Evolutionary conservation across 2,113 vertebrate genomes (phyloP), one percentile per base, ranked within the genome.

Genomic region (Poecile atricapillus): DNA sequence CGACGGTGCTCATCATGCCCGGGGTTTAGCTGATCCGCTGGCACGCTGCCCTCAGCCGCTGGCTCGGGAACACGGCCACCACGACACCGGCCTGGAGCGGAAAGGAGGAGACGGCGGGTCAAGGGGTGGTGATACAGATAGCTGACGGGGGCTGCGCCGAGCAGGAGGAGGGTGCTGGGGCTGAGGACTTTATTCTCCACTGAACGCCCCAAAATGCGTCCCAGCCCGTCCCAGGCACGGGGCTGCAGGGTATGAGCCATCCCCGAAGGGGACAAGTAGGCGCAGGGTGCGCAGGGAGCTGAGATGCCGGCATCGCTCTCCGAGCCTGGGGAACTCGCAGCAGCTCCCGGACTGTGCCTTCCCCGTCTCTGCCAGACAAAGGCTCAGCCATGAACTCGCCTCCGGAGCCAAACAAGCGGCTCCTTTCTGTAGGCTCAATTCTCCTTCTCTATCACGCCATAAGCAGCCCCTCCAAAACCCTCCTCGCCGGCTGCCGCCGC

Each of bases 81-180:
- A 62, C 16, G 25, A 44, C 52, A 37, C 31, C 18, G 11, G 91
- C 96, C 96, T 98, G 82, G 71, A 95, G 93, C 10, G 20, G 50
- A 56, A 92, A 85, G 89, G 71, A 95, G 75, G 67, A 77, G 52
- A 55, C 1, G 4, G 58, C 1, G 2, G 18, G 67, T 81, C 60
- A 63, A 62, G 43, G 41, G 33, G 47, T 1, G 19, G 60, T 2
- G 4, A 63, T 0, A 6, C 16, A 28, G n/a, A 9, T 0, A 7
- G 74, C 65, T 18, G 30, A 60, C 15, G 3, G 25, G 15, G 46
- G 27, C 52, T 35, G 62, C 15, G 22, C 67, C 0, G 7, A 49
- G 64, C 44, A 16, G 47, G 20, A n/a, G 43, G 37, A 62, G 67
- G 31, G 28, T 7, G 65, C 39, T 20, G 60, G 10, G 24, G 15